Evolutionary conservation across 1,140 invertebrate species (phyloP).

Genomic region (Asbolus verrucosus): DNA sequence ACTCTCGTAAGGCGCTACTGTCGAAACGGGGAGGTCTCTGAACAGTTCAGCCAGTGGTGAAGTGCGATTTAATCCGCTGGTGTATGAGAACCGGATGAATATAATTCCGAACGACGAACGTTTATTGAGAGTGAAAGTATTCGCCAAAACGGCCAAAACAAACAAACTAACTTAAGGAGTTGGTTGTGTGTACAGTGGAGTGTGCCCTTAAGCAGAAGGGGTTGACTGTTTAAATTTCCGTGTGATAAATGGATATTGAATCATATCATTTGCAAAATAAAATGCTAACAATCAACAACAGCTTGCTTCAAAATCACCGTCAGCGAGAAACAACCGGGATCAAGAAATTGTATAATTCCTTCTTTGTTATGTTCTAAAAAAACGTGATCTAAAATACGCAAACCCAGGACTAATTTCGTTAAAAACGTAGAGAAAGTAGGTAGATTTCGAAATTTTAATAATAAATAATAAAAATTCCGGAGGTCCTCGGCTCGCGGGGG

Average conservation of each 20-base stretch:
- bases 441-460: neutral
- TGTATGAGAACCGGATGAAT: conserved; percentile 32
- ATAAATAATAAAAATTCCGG: neutral
- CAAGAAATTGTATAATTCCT: conserved; percentile 86
- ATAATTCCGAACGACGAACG: conserved; percentile 5
- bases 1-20: conserved; percentile 23
- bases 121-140: conserved; percentile 43
- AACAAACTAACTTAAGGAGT: conserved; percentile 36
- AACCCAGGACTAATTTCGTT: conserved; percentile 18
- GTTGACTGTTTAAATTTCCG: conserved; percentile 24
- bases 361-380: conserved; percentile 84
- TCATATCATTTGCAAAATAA: conserved; percentile 61
- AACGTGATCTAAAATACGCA: conserved; percentile 1
- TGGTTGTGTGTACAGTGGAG: conserved; percentile 40
- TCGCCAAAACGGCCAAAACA: conserved; percentile 61
- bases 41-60: neutral
- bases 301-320: conserved; percentile 81
- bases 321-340: conserved; percentile 84
- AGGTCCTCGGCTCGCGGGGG: neutral
- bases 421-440: conserved; percentile 22
- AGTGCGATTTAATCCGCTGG: conserved; percentile 5
- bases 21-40: neutral
- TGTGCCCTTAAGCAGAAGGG: conserved; percentile 51
- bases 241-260: conserved; percentile 64
- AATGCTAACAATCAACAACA: conserved; percentile 75